Base-by-base conservation (phyloP, 53 echinoderm and acorn worm species). In the Temnopleurus reevesii region DNA sequence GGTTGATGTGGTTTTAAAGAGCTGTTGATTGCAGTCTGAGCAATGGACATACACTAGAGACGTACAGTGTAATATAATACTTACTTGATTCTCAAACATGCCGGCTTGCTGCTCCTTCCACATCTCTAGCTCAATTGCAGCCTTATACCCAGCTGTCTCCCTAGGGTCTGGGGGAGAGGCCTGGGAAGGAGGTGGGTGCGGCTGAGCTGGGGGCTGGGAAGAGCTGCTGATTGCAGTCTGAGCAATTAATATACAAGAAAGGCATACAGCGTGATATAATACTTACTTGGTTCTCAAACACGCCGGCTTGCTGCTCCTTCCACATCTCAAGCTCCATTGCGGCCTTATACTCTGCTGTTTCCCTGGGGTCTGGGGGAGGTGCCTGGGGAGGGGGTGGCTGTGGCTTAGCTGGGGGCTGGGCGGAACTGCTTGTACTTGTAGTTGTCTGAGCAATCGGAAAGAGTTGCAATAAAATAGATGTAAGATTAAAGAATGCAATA, bases 321-420 rank as follows among this genome's bases (percentile, higher is more conserved):
- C 99, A 99, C 94, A 99, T 96, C 89, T 99, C 99, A 4, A 99
- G 91, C 80, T 99, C 96, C 59, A 99, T 58, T 18, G 99, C 99
- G 29, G 96, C 93, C 82, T 99, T 99, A 60, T 99, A 99, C 58
- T 99, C 99, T 23, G 90, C 77, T 0, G 99, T 96, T 76, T 99
- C 96, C 31, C 96, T 92, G 8, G 96, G 95, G 90, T 99, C 96
- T 18, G 92, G 80, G 25, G 90, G 91, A 25, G 87, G 83, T 9
- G 81, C 60, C 10, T 66, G 91, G 34, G 77, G 38, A 34, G 89
- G 64, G 7, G 85, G 61, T 29, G 94, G 89, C 18, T 91, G 91
- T 30, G 93, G 85, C 19, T 31, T 45, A 53, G 25, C 49, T 43
- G 83, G 81, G 25, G 81, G 43, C 36, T 63, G 85, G 83, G 17